Conservation (phyloP, 2,113 vertebrate species). For the Phalacrocorax pelagicus region DNA sequence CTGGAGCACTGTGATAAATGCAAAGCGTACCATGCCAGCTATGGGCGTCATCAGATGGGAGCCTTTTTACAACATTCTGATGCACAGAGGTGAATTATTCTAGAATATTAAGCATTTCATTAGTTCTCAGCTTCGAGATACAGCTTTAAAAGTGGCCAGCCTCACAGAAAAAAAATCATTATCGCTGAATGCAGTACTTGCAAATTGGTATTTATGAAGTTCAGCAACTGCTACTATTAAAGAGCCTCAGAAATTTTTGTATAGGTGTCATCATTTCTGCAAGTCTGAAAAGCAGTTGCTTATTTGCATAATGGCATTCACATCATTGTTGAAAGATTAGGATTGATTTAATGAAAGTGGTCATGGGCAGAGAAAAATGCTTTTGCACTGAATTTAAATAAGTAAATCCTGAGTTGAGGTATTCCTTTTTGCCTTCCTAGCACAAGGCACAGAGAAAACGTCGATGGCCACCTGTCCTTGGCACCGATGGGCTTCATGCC, state of each 20-base stretch:
- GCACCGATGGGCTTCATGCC: background rate
- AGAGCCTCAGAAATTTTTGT: background rate
- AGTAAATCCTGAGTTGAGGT: background rate
- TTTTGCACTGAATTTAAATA: slow-evolving; percentile 11
- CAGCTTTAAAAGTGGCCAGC: background rate
- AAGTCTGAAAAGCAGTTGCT: slow-evolving; percentile 21
- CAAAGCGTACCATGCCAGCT: background rate
- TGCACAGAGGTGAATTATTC: background rate
- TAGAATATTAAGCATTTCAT: slow-evolving; percentile 32
- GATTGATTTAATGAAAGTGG: slow-evolving; percentile 28
- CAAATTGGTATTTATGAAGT: background rate
- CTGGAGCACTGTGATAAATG: slow-evolving; percentile 50
- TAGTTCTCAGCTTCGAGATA: background rate
- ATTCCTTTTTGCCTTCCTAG: background rate
- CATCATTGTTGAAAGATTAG: slow-evolving; percentile 21
- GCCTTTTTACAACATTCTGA: slow-evolving; percentile 23
- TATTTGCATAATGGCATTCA: slow-evolving; percentile 51
- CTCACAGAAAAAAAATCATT: background rate
- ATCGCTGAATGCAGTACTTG: background rate
- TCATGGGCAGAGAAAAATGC: background rate
- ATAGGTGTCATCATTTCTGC: background rate
- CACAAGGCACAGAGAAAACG: background rate
- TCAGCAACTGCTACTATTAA: background rate
- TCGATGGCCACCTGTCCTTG: background rate
- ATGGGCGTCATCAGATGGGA: background rate